Base-by-base conservation (phyloP, 2,888 invertebrate genomes). In the Trissoscelio sp. region DNA sequence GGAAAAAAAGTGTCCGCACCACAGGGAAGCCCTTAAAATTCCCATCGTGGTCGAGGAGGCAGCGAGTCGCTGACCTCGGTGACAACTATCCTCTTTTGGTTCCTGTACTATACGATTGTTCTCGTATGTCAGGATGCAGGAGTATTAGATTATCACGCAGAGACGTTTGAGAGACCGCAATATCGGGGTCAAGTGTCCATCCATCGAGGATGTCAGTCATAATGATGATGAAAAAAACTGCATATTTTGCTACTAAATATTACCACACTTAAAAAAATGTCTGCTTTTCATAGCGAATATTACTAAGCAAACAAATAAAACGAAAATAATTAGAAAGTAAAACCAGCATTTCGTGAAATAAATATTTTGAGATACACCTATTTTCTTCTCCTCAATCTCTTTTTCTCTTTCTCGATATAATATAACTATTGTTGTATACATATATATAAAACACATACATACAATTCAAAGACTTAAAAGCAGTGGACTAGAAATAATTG, bases 141-240 rank as follows among this genome's bases (percentile, higher is more conserved):
- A 74, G 81, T 81, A 83, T 81, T 83, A 74, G 79, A 66, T 83
- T 81, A 82, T 83, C 73, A 60, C 44, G 57, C 55, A 67, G 80
- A 66, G 78, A 74, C 60, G 78, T 83, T 78, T 37, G 74, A 46
- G 69, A 39, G 83, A 88, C 85, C 87, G 83, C 87, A 88, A 82
- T 77, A 79, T 84, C 77, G 86, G 88, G 82, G 86, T 88, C 88
- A 86, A 87, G 86, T 89, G 87, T 87, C 88, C 82, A 83, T 86
- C 83, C 83, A 69, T 57, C 83, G 83, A 82, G 85, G 84, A 85
- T 85, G 86, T 86, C 84, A 84, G 82, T 75, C 86, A 85, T 85
- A 86, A 85, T 83, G 80, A 83, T 79, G 79, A 79, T 82, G 80
- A 82, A 82, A 51, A 64, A 82, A 83, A 67, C 70, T 37, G 28